Conservation (phyloP, 1,140 invertebrate genomes). For the Ceratoteleas bidentatus region DNA sequence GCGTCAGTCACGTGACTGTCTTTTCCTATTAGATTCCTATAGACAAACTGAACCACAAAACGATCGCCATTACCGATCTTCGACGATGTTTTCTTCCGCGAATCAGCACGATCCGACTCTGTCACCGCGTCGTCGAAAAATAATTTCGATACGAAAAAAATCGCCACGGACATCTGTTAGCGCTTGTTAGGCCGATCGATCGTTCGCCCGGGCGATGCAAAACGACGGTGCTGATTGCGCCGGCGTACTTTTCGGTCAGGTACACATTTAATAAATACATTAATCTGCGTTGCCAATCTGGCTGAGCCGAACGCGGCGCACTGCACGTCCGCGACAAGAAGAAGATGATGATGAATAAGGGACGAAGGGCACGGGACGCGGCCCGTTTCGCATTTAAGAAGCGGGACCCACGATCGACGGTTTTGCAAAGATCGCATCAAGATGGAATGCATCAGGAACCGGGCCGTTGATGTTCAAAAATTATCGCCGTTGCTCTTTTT, state of each 20-base stretch:
- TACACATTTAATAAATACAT: slow-evolving; percentile 53
- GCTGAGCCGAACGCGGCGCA: slow-evolving; percentile 5
- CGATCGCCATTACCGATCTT: too few species aligned
- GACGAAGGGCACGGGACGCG: slow-evolving; percentile 1
- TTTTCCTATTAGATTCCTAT: too few species aligned
- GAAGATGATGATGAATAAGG: slow-evolving; percentile 19
- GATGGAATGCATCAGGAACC: slow-evolving; percentile 38
- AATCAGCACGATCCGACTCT: too few species aligned
- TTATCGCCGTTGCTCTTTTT: too few species aligned
- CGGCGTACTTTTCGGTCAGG: slow-evolving; percentile 29
- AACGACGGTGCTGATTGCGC: slow-evolving; percentile 30
- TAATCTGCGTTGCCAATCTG: slow-evolving; percentile 51
- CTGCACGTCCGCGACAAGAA: slow-evolving; percentile 25
- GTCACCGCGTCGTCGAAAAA: background rate
- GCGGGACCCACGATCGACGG: slow-evolving; percentile 15
- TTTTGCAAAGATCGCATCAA: slow-evolving; percentile 38
- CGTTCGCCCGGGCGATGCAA: slow-evolving; percentile 18
- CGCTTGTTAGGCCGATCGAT: slow-evolving; percentile 33
- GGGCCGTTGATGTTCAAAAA: slow-evolving; percentile 38
- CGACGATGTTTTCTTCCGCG: too few species aligned
- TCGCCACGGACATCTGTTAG: slow-evolving; percentile 5
- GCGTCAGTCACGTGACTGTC: too few species aligned
- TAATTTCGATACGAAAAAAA: slow-evolving; percentile 16
- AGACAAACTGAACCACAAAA: too few species aligned
- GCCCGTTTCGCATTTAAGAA: slow-evolving; percentile 18